Evolutionary conservation across 2,888 invertebrate species (phyloP), one percentile per base, ranked within the genome.

Genomic region (Melanotus villosus): DNA sequence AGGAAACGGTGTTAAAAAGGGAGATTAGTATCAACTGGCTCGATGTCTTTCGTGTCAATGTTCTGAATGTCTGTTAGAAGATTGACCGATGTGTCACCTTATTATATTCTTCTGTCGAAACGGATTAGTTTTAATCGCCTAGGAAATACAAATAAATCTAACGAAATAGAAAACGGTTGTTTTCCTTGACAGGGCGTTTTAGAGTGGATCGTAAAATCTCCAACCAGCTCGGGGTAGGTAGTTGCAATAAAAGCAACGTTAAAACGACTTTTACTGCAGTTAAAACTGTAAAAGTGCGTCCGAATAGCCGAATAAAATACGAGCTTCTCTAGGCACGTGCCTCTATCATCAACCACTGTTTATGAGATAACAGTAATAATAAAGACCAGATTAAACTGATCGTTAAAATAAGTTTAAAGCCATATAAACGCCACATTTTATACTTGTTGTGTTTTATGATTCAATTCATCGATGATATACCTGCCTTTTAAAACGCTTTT

Each of bases 241-340:
- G 83, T 83, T 81, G 84, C 82, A 84, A 84, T 84, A 84, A 84
- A 84, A 84, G 77, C 75, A 80, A 80, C 84, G 83, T 84, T 84
- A 84, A 85, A 84, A 77, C 76, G 83, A 83, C 83, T 84, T 84
- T 84, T 84, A 84, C 81, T 81, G 82, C 84, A 83, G 81, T 84
- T 84, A 83, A 84, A 84, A 84, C 82, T 83, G 82, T 84, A 83
- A 83, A 82, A 83, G 82, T 83, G 84, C 83, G 83, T 84, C 82
- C 80, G 75, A 80, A 82, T 79, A 79, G 80, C 79, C 80, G 78
- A 81, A 82, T 81, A 82, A 82, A 82, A 82, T 81, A 82, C 81
- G 80, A 80, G 76, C 79, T 78, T 80, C 76, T 81, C 83, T 83
- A 83, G 81, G 73, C 80, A 78, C 70, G 70, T 67, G 70, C 70